Percentiles rank a stretch among this genome's conserved stretches.
Evolutionary conservation across 1,140 invertebrate species (phyloP).

Genomic region (Schlechtendalia chinensis): DNA sequence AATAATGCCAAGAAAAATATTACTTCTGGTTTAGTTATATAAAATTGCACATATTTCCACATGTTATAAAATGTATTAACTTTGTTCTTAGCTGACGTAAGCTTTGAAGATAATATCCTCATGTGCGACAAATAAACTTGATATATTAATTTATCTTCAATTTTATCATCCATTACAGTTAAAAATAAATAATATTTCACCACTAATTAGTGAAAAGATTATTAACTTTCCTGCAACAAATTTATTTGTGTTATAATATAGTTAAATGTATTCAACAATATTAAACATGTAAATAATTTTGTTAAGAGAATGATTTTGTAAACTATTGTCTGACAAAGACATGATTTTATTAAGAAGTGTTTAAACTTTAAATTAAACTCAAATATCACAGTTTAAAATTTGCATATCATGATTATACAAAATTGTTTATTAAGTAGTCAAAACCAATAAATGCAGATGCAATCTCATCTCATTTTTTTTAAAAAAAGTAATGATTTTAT

Average conservation of each 20-base stretch:
- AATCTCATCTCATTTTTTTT: too few species aligned
- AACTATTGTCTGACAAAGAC: too few species aligned
- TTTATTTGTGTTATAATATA: neutral
- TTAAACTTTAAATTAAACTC: too few species aligned
- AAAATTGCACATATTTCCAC: conserved; percentile 71
- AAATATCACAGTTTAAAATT: too few species aligned
- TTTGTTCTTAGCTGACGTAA: conserved; percentile 70
- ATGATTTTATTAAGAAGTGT: too few species aligned
- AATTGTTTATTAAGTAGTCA: too few species aligned
- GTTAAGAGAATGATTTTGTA: too few species aligned
- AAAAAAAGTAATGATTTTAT: too few species aligned
- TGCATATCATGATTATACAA: too few species aligned
- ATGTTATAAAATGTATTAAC: conserved; percentile 62
- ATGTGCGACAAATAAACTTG: conserved; percentile 79
- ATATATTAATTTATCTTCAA: conserved; percentile 80
- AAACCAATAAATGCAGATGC: too few species aligned
- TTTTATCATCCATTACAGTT: conserved; percentile 76
- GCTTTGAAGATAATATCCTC: conserved; percentile 76
- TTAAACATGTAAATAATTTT: neutral
- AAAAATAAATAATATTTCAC: neutral
- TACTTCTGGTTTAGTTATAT: conserved; percentile 74
- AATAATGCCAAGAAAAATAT: conserved; percentile 66
- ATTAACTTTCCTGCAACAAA: neutral
- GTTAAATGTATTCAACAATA: neutral
- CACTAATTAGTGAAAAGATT: neutral